These are phyloP conservation scores for Rhopalosiphum nymphaeae DNA, from an alignment of 2,888 invertebrate genomes.

Conservation along the genomic window DNA sequence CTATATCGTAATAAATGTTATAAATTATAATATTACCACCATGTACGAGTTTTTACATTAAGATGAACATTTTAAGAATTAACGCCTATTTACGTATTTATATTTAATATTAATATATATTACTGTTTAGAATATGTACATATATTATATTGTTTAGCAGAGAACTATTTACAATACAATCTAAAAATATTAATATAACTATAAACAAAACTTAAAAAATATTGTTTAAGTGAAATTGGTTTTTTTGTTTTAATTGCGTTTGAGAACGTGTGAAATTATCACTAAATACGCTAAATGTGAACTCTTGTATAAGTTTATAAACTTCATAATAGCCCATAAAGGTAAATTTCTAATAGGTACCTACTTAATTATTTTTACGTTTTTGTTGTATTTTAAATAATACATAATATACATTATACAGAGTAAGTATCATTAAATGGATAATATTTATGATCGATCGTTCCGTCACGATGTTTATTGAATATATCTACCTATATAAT, in stretches of 20 bases:
- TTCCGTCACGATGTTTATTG: background rate
- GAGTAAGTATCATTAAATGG: background rate
- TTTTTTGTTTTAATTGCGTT: background rate
- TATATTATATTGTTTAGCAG: background rate
- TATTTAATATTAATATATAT: background rate
- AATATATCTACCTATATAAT: background rate
- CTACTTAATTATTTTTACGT: background rate
- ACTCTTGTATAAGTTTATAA: background rate
- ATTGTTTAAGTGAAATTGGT: background rate
- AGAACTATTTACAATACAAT: background rate
- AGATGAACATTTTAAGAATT: background rate
- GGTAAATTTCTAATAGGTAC: background rate
- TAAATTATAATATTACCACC: background rate
- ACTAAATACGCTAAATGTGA: background rate
- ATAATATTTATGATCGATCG: background rate
- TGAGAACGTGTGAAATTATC: background rate
- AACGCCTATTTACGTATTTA: background rate
- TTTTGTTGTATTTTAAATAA: background rate
- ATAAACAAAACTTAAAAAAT: background rate
- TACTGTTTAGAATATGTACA: too few relatives aligned
- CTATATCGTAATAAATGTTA: background rate
- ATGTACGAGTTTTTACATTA: background rate
- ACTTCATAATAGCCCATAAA: background rate
- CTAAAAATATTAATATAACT: background rate
- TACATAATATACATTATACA: background rate